A percentile compares a stretch with the other conserved stretches of the same genome.
These are phyloP conservation scores for Emys orbicularis DNA, from an alignment of 2,797 vertebrate species.

Conservation along the genomic window DNA sequence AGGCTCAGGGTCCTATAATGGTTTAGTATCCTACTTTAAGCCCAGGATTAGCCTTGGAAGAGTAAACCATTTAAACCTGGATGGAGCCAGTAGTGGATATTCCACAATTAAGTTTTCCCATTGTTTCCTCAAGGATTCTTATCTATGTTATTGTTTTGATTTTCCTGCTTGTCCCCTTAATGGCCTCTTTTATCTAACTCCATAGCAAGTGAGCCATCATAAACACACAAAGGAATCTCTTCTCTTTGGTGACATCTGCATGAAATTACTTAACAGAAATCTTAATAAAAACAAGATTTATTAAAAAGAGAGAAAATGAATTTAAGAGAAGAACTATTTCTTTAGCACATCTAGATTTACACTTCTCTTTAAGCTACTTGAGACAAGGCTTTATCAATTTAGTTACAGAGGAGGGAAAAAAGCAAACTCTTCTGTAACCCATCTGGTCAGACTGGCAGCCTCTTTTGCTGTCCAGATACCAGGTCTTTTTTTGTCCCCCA, in stretches of 20 bases:
- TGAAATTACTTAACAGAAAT: neutral
- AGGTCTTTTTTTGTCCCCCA: neutral
- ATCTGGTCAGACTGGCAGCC: neutral
- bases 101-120: neutral
- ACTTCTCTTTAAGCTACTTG: neutral
- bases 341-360: neutral
- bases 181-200: neutral
- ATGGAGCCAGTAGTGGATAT: neutral
- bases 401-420: neutral
- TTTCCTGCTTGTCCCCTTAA: slow-evolving; percentile 6
- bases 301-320: neutral
- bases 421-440: neutral
- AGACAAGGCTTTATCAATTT: neutral
- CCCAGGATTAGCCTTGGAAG: neutral
- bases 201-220: neutral
- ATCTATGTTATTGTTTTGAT: neutral
- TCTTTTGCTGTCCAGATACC: neutral
- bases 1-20: neutral
- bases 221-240: neutral
- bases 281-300: neutral
- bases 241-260: neutral
- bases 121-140: slow-evolving; percentile 16
- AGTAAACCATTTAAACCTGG: neutral
- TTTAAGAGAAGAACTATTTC: neutral
- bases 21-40: neutral